These are phyloP conservation scores for Phodopus roborovskii DNA, from an alignment of 2,113 vertebrate genomes.

Conservation along the genomic window DNA sequence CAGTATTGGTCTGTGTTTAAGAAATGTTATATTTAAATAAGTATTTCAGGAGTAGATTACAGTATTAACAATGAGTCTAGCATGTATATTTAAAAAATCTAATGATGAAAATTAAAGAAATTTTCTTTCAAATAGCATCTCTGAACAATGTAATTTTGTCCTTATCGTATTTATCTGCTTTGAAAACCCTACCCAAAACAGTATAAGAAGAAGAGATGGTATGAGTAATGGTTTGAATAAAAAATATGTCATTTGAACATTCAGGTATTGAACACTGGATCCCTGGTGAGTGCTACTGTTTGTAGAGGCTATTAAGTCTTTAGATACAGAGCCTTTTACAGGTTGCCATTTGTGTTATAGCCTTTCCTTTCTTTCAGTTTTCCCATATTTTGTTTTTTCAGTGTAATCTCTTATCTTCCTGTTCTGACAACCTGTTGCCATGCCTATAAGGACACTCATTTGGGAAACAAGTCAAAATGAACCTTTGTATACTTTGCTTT, in stretches of 20 bases:
- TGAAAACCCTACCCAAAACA: neutral
- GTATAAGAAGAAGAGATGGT: neutral
- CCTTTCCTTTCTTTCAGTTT: neutral
- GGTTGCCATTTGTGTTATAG: neutral
- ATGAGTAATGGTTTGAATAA: neutral
- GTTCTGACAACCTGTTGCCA: neutral
- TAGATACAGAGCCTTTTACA: rapidly evolving
- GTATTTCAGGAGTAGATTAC: neutral
- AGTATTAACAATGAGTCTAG: conserved; percentile 80
- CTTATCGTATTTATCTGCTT: neutral
- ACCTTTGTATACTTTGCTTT: neutral
- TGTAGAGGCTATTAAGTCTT: neutral
- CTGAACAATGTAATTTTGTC: neutral
- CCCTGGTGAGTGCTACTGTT: neutral
- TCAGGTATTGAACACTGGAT: neutral
- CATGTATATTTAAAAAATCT: conserved; percentile 83
- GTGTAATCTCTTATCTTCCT: neutral
- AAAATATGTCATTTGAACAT: neutral
- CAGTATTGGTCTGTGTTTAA: conserved; percentile 67
- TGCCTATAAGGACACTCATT: neutral
- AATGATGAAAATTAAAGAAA: conserved; percentile 74
- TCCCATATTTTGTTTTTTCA: neutral
- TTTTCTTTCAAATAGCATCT: conserved; percentile 68
- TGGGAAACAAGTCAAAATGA: too few relatives aligned
- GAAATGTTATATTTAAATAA: conserved; percentile 54